A percentile compares a stretch with the other conserved stretches of the same genome.
phyloP scores from a whole-genome alignment of 2,113 vertebrate species.

The Mus pahari region DNA sequence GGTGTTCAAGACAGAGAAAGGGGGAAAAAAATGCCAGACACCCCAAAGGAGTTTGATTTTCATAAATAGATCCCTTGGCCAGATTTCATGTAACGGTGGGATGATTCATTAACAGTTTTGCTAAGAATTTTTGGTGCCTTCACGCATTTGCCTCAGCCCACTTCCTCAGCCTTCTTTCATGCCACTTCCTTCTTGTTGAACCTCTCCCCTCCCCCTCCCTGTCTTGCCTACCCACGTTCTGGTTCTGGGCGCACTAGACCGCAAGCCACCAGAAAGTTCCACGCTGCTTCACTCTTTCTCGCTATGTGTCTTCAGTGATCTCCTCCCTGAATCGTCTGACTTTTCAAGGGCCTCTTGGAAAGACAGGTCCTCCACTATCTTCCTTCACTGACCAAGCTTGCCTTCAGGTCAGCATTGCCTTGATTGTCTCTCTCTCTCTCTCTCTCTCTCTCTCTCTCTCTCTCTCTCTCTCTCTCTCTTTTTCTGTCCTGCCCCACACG shows the following conservation, averaged over 20 bases:
- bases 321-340: not conserved
- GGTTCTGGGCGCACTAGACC: constrained; percentile 32
- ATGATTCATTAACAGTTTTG: constrained; percentile 31
- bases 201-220: not conserved
- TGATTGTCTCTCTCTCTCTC: too few relatives aligned
- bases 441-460: too few relatives aligned
- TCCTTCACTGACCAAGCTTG: not conserved
- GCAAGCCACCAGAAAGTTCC: constrained; percentile 65
- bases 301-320: not conserved
- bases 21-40: not conserved
- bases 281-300: constrained; percentile 45
- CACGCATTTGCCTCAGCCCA: constrained; percentile 35
- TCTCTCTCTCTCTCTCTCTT: too few relatives aligned
- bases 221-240: not conserved
- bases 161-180: constrained; percentile 68
- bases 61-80: not conserved
- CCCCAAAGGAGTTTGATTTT: constrained; percentile 37
- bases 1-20: not conserved
- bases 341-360: not conserved
- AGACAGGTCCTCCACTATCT: not conserved
- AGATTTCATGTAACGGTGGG: not conserved
- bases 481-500: not conserved
- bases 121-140: constrained; percentile 19
- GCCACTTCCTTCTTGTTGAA: constrained; percentile 68
- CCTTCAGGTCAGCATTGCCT: not conserved